A percentile compares a stretch with the other conserved stretches of the same genome.
phyloP scores from a whole-genome alignment of 1,140 invertebrate genomes.

The Bathynomus jamesi region DNA sequence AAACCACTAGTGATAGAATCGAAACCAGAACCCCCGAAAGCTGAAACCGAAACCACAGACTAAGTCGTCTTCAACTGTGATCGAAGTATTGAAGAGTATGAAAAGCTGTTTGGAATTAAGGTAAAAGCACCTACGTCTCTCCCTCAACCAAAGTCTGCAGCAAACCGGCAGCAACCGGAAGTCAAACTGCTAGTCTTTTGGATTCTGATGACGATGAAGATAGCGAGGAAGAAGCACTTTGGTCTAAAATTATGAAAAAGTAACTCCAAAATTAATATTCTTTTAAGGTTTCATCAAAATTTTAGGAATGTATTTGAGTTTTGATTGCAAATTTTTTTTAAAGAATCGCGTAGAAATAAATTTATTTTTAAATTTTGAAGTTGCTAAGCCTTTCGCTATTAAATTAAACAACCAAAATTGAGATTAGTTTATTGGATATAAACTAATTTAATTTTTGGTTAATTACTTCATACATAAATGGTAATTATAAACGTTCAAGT shows the following conservation, averaged over 20 bases:
- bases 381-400: too few relatives aligned
- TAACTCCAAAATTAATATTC: constrained; percentile 16
- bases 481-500: too few relatives aligned
- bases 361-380: too few relatives aligned
- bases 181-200: not conserved
- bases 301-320: too few relatives aligned
- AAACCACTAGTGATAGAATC: not conserved
- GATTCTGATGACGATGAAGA: constrained; percentile 30
- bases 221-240: constrained; percentile 35
- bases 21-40: not conserved
- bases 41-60: not conserved
- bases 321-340: too few relatives aligned
- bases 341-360: too few relatives aligned
- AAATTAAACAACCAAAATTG: too few relatives aligned
- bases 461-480: too few relatives aligned
- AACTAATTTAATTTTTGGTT: too few relatives aligned
- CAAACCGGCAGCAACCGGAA: not conserved
- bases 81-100: constrained; percentile 40
- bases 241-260: constrained; percentile 35
- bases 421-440: too few relatives aligned
- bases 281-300: too few relatives aligned
- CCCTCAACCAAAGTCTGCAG: not conserved
- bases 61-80: constrained; percentile 25
- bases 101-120: constrained; percentile 38
- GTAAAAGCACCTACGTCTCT: constrained; percentile 11